Conservation (phyloP, 1,140 invertebrate genomes). For the Zaprionus inermis region DNA sequence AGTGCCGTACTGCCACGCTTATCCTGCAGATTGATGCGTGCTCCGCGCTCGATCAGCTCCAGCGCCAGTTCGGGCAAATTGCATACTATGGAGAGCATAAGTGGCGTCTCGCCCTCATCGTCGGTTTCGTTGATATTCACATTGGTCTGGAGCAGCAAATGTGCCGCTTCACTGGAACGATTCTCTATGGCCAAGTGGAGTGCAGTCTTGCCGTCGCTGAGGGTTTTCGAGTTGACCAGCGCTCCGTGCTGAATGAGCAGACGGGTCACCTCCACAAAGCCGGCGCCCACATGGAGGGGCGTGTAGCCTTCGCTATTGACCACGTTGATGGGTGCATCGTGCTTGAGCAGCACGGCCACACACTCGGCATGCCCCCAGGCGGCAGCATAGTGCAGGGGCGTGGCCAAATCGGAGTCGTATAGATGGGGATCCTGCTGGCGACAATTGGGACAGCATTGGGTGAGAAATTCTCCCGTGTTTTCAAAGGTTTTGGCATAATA, state of each 20-base stretch:
- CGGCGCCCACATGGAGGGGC: constrained; percentile 95
- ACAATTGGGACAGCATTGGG: constrained; percentile 60
- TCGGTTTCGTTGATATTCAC: constrained; percentile 86
- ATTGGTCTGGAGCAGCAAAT: constrained; percentile 86
- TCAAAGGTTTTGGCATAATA: constrained; percentile 86
- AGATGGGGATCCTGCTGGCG: constrained; percentile 84
- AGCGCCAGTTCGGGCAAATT: constrained; percentile 84
- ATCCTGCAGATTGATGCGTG: constrained; percentile 87
- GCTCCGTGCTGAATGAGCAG: constrained; percentile 73
- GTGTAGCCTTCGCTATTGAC: constrained; percentile 95
- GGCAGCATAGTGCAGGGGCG: constrained; percentile 87
- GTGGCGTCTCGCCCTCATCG: constrained; percentile 85
- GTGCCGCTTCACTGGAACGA: constrained; percentile 84
- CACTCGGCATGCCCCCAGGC: constrained; percentile 85
- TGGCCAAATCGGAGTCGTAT: constrained; percentile 85
- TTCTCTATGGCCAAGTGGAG: constrained; percentile 73
- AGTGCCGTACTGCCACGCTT: constrained; percentile 86
- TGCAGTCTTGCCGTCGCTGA: constrained; percentile 74
- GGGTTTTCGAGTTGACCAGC: constrained; percentile 72
- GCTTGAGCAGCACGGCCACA: constrained; percentile 90
- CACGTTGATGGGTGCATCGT: constrained; percentile 92
- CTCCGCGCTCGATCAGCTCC: constrained; percentile 85
- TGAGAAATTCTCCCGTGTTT: constrained; percentile 84
- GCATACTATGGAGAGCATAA: constrained; percentile 85
- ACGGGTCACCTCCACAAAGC: constrained; percentile 83